Evolutionary conservation across 2,888 invertebrate species (phyloP), one percentile per base, ranked within the genome.

Genomic region (Slavum lentiscoides): DNA sequence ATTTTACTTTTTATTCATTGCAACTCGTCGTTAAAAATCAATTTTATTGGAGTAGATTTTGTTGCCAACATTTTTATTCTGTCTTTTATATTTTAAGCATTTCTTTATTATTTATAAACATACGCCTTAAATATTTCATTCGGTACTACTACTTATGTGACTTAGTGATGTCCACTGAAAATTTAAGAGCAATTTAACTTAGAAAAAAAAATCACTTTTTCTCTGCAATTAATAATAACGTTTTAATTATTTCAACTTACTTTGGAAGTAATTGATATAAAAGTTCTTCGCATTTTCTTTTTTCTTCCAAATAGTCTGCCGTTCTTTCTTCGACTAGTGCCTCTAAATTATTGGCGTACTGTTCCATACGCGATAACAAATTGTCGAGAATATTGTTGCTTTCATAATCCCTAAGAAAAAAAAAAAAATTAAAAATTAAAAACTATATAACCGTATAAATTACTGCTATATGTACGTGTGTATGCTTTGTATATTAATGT

Each of bases 271-370:
- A 90, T 87, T 97, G 97, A 88, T 99, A 98, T 0, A 99, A 90
- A 7, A 99, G 89, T 85, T 97, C 96, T 86, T 99, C 98, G 84
- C 98, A 98, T 88, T 97, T 98, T 85, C 96, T 92, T 88, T 99
- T 99, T 88, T 99, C 98, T 85, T 98, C 98, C 85, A 98, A 90
- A 87, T 98, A 98, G 87, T 98, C 98, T 82, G 95, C 94, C 0
- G 99, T 99, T 84, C 98, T 89, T 87, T 98, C 97, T 85, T 96
- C 96, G 39, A 99, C 99, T 84, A 98, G 89, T 64, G 92, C 92
- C 88, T 99, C 99, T 87, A 99, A 91, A 88, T 99, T 99, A 88
- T 97, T 97, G 58, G 99, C 98, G 86, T 99, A 99, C 87, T 97
- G 96, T 87, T 99, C 98, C 98, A 99, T 99, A 84, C 98, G 94